A percentile compares a stretch with the other conserved stretches of the same genome.
Conservation (phyloP, 2,113 vertebrate genomes). For the Puffinus mauretanicus region DNA sequence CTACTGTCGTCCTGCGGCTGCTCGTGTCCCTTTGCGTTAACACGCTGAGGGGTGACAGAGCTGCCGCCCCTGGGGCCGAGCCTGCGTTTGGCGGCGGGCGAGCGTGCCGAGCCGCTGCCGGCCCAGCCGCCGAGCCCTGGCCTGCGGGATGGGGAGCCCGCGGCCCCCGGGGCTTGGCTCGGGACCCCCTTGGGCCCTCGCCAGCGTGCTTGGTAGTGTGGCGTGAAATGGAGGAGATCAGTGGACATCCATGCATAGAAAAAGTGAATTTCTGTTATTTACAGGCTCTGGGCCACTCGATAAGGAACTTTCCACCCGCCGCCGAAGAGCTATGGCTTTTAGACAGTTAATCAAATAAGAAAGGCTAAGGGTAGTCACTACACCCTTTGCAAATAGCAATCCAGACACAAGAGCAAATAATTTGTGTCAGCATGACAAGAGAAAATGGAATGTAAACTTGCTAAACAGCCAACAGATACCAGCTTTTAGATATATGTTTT, state of each 20-base stretch:
- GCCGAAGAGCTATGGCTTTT: neutral
- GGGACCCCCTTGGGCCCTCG: neutral
- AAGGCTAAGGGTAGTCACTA: neutral
- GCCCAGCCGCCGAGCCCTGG: neutral
- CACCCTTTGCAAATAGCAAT: constrained; percentile 23
- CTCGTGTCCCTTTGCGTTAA: neutral
- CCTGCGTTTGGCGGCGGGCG: neutral
- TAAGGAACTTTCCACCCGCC: neutral
- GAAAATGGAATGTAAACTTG: constrained; percentile 40
- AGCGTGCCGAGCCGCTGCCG: accelerated
- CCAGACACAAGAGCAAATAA: constrained; percentile 45
- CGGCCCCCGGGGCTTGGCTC: accelerated
- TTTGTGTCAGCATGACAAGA: constrained; percentile 19
- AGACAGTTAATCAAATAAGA: constrained; percentile 16
- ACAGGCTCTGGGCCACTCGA: neutral
- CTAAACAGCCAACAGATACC: constrained; percentile 2
- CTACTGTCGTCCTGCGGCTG: neutral
- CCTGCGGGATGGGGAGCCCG: accelerated
- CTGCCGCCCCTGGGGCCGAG: neutral
- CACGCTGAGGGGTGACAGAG: neutral
- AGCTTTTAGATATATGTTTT: neutral
- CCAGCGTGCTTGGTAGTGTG: accelerated
- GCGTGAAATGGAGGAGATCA: neutral
- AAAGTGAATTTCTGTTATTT: neutral
- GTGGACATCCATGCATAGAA: neutral